These are phyloP conservation scores for Neoitamus cyanurus DNA, from an alignment of 2,888 invertebrate species.

Conservation along the genomic window DNA sequence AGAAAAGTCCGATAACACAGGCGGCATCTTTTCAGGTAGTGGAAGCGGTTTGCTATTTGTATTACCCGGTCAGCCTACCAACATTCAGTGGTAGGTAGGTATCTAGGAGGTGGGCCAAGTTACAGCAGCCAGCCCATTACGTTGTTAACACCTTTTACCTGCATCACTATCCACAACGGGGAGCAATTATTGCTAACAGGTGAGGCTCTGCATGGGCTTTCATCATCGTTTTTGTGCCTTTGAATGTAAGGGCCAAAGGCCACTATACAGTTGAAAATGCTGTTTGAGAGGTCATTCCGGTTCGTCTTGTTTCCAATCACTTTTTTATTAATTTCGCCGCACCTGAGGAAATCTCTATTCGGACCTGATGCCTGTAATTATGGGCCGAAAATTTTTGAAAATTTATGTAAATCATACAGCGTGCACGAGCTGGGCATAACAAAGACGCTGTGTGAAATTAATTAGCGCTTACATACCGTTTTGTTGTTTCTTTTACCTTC, in stretches of 20 bases:
- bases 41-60: not conserved
- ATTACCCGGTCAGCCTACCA: not conserved
- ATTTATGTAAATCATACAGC: not conserved
- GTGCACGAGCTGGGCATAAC: not conserved
- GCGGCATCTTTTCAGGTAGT: not conserved
- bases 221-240: not conserved
- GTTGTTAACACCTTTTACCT: not conserved
- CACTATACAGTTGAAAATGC: not conserved
- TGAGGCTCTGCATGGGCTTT: not conserved
- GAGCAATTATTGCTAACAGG: not conserved
- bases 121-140: not conserved
- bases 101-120: not conserved
- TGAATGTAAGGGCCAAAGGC: not conserved
- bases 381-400: not conserved
- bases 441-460: not conserved
- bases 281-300: not conserved
- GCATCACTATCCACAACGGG: not conserved
- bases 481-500: not conserved
- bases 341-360: not conserved
- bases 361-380: not conserved
- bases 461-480: not conserved
- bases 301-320: not conserved
- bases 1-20: not conserved
- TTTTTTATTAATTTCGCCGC: not conserved
- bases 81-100: not conserved